Evolutionary conservation across 2,888 invertebrate genomes (phyloP).

Genomic region (Stictocephala bisonia): DNA sequence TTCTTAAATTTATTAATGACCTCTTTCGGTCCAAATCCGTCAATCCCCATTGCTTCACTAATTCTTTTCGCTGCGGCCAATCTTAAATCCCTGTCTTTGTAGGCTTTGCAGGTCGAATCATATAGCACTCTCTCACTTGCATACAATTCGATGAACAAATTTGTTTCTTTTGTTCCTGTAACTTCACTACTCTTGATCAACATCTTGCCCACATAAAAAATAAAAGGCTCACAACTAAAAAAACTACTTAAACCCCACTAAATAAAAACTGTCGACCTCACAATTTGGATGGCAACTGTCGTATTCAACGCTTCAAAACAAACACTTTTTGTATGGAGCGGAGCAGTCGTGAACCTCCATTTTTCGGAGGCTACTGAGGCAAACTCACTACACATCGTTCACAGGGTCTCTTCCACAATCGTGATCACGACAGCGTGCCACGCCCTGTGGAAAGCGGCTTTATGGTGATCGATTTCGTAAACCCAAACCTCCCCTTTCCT

Average conservation of each 20-base stretch:
- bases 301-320: slow-evolving; percentile 19
- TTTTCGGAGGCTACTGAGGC: neutral
- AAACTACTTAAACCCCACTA: too few relatives aligned
- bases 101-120: slow-evolving; percentile 24
- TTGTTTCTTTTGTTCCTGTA: neutral
- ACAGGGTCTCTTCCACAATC: neutral
- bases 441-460: slow-evolving; percentile 37
- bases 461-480: too few relatives aligned
- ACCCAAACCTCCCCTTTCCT: too few relatives aligned
- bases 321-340: slow-evolving; percentile 28
- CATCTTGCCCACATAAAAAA: too few relatives aligned
- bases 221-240: too few relatives aligned
- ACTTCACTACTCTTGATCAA: neutral
- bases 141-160: slow-evolving; percentile 19
- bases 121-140: slow-evolving; percentile 42
- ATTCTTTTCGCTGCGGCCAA: neutral
- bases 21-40: slow-evolving; percentile 50
- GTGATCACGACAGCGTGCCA: slow-evolving; percentile 41
- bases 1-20: slow-evolving; percentile 52
- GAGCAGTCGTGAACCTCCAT: slow-evolving; percentile 21
- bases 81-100: slow-evolving; percentile 42
- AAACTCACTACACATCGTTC: slow-evolving; percentile 24
- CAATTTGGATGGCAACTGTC: slow-evolving; percentile 9
- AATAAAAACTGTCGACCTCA: too few relatives aligned
- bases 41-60: slow-evolving; percentile 42